Evolutionary conservation across 2,888 invertebrate genomes (phyloP), one percentile per base, ranked within the genome.

Genomic region (Hirtodrosophila histrioides): DNA sequence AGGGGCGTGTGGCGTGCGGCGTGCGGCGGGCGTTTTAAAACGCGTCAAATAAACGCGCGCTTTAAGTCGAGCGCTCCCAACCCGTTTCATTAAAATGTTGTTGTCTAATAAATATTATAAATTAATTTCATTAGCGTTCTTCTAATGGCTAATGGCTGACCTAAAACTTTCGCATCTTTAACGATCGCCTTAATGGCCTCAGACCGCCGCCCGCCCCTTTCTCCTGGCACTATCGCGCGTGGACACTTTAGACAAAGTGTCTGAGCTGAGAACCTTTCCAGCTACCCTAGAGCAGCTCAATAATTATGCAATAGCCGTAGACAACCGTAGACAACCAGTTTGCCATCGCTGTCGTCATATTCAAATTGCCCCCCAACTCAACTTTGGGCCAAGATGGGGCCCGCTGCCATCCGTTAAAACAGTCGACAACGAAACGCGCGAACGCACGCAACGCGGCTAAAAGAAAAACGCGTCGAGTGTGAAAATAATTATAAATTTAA

Each of bases 341-440:
- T 80, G 80, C 56, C 71, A 66, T 45, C 56, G 84, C 70, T 78
- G 80, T 73, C 80, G 77, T 73, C 88, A 86, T 71, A 78, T 78
- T 86, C 84, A 82, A 82, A 82, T 82, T 73, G 80, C 17, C 41
- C 48, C 36, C 48, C 41, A 41, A 41, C 33, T 53, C 29, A 54
- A 70, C 63, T 80, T 83, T 74, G 72, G 74, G 77, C 84, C 68
- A 86, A 82, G 88, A 82, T 82, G 86, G 73, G 80, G 68, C 63
- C 60, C 54, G 66, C 41, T 51, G 71, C 55, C 86, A 63, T 57
- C 53, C 54, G 49, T 44, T 82, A 17, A 17, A 17, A 17, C 69
- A 82, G 82, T 82, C 84, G 64, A 43, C 62, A 60, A 60, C 81
- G 88, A 74, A 86, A 76, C 86, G 88, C 84, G 73, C 73, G 29